phyloP scores from a whole-genome alignment of 2,113 vertebrate genomes.

The Heterotilapia buettikoferi region DNA sequence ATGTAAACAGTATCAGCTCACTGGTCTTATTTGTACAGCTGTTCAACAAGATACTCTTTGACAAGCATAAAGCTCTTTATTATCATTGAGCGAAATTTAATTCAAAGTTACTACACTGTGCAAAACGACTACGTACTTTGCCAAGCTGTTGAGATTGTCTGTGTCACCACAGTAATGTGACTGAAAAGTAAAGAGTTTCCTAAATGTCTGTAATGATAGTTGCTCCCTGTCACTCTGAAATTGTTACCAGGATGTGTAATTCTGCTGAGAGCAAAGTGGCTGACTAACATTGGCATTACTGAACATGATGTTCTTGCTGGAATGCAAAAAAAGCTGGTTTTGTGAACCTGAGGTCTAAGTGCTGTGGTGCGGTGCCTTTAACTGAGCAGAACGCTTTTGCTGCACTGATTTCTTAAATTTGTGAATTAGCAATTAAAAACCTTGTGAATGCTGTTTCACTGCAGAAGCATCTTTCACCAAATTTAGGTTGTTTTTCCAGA shows the following conservation, averaged over 20 bases:
- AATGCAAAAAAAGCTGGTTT: not conserved
- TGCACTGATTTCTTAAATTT: not conserved
- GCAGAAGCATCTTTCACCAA: not conserved
- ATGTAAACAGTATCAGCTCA: not conserved
- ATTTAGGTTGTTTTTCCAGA: not conserved
- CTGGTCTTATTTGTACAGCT: not conserved
- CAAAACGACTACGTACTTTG: not conserved
- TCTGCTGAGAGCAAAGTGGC: not conserved
- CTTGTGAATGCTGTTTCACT: not conserved
- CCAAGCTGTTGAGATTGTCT: not conserved
- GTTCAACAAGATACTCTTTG: not conserved
- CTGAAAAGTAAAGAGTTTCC: not conserved
- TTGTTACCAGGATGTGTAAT: not conserved
- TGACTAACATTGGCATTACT: not conserved
- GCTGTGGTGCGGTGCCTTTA: not conserved
- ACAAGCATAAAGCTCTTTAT: not conserved
- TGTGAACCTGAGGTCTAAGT: not conserved
- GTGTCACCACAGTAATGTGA: accelerated
- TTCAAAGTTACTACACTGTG: not conserved
- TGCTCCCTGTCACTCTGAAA: not conserved
- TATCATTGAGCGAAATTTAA: not conserved
- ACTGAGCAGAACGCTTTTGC: not conserved
- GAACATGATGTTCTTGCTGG: not conserved
- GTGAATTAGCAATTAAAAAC: not conserved
- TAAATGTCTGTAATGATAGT: not conserved